Base-by-base conservation (phyloP, 1,140 invertebrate species). In the Chironomus striatipennis region DNA sequence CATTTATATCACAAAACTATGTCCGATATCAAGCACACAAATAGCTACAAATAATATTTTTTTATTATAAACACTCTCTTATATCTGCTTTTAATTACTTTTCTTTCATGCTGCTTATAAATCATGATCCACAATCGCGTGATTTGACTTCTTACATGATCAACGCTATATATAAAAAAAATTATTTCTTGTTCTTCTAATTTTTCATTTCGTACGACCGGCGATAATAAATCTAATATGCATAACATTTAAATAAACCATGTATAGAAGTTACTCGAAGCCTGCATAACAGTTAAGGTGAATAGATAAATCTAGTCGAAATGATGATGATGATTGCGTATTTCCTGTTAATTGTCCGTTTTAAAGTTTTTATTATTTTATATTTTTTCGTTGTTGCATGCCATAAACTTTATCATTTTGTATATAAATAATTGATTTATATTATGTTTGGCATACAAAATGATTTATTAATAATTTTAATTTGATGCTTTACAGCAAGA, bases 281-380 rank as follows among this genome's bases (percentile, higher is more conserved):
- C 92, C 87, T 93, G 91, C 90, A 91, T 93, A 87, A 90, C 91
- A 81, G 89, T 94, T 82, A 93, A 93, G 91, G 92, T 93, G 65
- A 70, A 70, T 70, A 70, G 65, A 70, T 10, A 70, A 70, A 9
- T 57, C 47, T 57, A 57, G 47, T n/a, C 47, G n/a, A 57, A n/a
- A 57, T 57, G 47, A 57, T 57, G 12, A 57, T n/a, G 43, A 47
- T 47, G 43, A 47, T 57, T 57, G 12, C 47, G 4, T 57, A n/a
- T 57, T 57, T 57, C 47, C 47, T 57, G 47, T 34, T 34, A n/a
- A 57, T 57, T 57, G 12, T 57, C 47, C 15, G 47, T 15, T 57
- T 57, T 57, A n/a, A n/a, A n/a, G n/a, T 10, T 57, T n/a, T 15
- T 57, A 12, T 9, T 15, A 15, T 47, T 6, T 47, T 2, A 12